Base-by-base conservation (phyloP, 2,113 vertebrate species). In the Pyxicephalus adspersus region DNA sequence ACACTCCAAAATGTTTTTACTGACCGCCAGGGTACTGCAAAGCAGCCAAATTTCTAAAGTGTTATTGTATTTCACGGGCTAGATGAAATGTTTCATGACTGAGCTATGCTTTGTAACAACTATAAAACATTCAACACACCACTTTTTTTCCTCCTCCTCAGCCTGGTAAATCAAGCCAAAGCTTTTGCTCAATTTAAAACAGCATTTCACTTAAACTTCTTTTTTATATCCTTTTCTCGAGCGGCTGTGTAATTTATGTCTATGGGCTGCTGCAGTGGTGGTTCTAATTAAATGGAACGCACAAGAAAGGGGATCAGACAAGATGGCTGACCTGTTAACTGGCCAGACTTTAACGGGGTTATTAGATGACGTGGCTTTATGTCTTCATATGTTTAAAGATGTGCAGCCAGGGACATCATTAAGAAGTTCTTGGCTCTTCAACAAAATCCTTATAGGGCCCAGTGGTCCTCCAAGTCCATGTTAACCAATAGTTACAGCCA, bases 101-200 rank as follows among this genome's bases (percentile, higher is more conserved):
- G 67, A 64, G 66, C 67, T 80, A 64, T 80, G 67, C 58, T 80
- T 26, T 64, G 65, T 54, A 54, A 67, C 15, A 34, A 57, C 77
- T 72, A 72, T 80, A 80, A 72, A 80, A 50, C 78, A 80, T 72
- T 80, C 78, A 80, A 70, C 78, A 80, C 77, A 71, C 52, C 23
- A 9, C 70, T 71, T 58, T 52, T 26, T 71, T 13, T 13, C 38
- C 6, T 13, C 38, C 2, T 13, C 38, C 38, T 71, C 63, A 57
- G 57, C 55, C 19, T 29, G 8, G 15, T 22, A 71, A 3, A 22
- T 54, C 45, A 61, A 72, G 78, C 66, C 38, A 71, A 63, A 70
- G 51, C 25, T 34, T 65, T 64, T 52, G 45, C 45, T 31, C 60
- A 31, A 77, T 54, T 66, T 54, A 29, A 52, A 63, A 61, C 57